phyloP scores from a whole-genome alignment of 2,113 vertebrate genomes.

The Suncus etruscus region DNA sequence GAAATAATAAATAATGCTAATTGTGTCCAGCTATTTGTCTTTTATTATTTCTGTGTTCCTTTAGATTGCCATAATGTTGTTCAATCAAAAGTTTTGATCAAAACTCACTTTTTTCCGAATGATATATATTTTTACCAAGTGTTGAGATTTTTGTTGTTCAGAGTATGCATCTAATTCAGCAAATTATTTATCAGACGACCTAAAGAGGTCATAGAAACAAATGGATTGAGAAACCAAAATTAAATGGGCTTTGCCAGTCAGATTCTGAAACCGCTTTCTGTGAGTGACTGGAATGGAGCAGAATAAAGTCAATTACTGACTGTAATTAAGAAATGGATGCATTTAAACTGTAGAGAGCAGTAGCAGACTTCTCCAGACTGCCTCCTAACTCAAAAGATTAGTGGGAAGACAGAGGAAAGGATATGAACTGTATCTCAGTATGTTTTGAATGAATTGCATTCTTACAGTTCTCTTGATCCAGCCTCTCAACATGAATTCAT shows the following conservation, averaged over 20 bases:
- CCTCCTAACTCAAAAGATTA: slow-evolving; percentile 87
- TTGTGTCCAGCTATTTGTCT: slow-evolving; percentile 73
- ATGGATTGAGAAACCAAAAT: slow-evolving; percentile 85
- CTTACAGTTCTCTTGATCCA: slow-evolving; percentile 81
- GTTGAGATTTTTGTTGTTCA: slow-evolving; percentile 88
- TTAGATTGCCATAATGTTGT: slow-evolving; percentile 85
- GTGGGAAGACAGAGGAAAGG: slow-evolving; percentile 84
- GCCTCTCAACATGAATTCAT: slow-evolving; percentile 84
- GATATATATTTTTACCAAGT: slow-evolving; percentile 80
- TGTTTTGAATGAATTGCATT: slow-evolving; percentile 84
- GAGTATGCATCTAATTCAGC: slow-evolving; percentile 89
- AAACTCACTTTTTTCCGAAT: slow-evolving; percentile 86
- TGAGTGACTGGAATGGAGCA: slow-evolving; percentile 87
- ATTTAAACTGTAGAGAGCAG: slow-evolving; percentile 99
- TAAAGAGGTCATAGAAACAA: slow-evolving; percentile 87
- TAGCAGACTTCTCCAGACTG: slow-evolving; percentile 96
- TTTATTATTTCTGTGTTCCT: slow-evolving; percentile 85
- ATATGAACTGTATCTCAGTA: slow-evolving; percentile 85
- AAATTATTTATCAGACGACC: slow-evolving; percentile 89
- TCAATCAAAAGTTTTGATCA: slow-evolving; percentile 85
- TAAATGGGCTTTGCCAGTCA: slow-evolving; percentile 87
- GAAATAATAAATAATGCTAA: slow-evolving; percentile 49
- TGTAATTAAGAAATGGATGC: slow-evolving; percentile 93
- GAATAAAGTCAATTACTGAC: slow-evolving; percentile 91
- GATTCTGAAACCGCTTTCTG: slow-evolving; percentile 86